Evolutionary conservation across 2,888 invertebrate species (phyloP).

Genomic region (Lasioglossum pauxillum): DNA sequence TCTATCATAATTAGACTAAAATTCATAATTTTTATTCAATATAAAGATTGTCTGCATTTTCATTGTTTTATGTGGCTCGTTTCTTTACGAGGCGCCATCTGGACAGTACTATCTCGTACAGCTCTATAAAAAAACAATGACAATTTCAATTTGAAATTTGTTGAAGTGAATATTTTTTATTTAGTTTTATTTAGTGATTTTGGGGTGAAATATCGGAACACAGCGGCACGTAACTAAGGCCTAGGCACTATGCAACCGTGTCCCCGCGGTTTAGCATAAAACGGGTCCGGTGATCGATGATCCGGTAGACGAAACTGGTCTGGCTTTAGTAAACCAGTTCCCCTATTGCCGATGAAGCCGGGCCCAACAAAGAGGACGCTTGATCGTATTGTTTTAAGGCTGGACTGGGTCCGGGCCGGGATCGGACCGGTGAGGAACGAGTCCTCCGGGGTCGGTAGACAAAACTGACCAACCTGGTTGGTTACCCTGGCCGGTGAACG

Average conservation of each 20-base stretch:
- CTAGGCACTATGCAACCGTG: constrained; percentile 29
- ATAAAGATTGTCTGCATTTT: not conserved
- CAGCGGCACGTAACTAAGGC: constrained; percentile 24
- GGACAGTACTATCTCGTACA: no score
- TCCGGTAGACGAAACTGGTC: constrained; percentile 59
- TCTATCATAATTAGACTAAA: not conserved
- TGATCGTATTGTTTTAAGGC: constrained; percentile 53
- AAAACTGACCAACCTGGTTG: constrained; percentile 68
- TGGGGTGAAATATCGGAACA: not conserved
- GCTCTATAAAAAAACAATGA: not conserved
- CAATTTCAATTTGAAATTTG: no score
- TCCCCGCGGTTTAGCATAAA: constrained; percentile 47
- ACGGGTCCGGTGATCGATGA: constrained; percentile 50
- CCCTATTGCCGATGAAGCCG: not conserved
- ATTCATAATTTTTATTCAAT: not conserved
- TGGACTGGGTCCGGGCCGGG: not conserved
- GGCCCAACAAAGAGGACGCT: constrained; percentile 31
- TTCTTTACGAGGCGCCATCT: no score
- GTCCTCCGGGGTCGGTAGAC: constrained; percentile 39
- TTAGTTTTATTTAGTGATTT: not conserved
- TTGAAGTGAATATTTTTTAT: no score
- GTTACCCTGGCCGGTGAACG: constrained; percentile 67
- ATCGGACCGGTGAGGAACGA: constrained; percentile 13
- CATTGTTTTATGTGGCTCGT: no score
- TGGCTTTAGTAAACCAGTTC: constrained; percentile 53